phyloP scores from a whole-genome alignment of 2,113 vertebrate genomes.

The Brachyistius frenatus region DNA sequence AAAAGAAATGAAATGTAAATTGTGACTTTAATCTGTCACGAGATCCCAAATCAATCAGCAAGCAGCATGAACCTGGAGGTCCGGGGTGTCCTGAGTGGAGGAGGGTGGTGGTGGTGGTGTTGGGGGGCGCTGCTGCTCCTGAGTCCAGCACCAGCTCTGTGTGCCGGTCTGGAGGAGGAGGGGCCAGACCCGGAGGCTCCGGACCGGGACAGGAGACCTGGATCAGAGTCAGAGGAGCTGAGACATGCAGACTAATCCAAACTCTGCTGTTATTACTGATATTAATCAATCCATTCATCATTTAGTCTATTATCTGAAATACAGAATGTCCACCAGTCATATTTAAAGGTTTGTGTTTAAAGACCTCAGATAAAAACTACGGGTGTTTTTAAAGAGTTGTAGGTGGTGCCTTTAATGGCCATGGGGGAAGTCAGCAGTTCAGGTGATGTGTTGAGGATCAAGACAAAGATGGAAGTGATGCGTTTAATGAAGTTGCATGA shows the following conservation, averaged over 20 bases:
- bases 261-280: too few species aligned
- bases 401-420: conserved; percentile 33
- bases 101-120: not conserved
- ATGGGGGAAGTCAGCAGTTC: conserved; percentile 40
- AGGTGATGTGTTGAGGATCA: conserved; percentile 35
- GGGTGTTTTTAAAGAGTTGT: too few species aligned
- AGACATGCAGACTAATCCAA: not conserved
- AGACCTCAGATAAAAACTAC: too few species aligned
- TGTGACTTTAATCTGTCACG: not conserved
- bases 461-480: conserved; percentile 19
- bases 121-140: not conserved
- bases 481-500: conserved; percentile 30
- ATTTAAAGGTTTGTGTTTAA: too few species aligned
- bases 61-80: conserved; percentile 31
- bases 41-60: not conserved
- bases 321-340: too few species aligned
- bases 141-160: not conserved
- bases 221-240: not conserved
- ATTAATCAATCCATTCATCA: too few species aligned
- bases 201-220: conserved; percentile 51
- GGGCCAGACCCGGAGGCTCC: not conserved
- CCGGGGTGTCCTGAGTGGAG: conserved; percentile 7
- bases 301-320: too few species aligned
- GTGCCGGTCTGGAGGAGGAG: conserved; percentile 3
- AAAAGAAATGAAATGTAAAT: not conserved